These are phyloP conservation scores for Drosophila fungiperda DNA, from an alignment of 2,888 invertebrate species.

Conservation along the genomic window DNA sequence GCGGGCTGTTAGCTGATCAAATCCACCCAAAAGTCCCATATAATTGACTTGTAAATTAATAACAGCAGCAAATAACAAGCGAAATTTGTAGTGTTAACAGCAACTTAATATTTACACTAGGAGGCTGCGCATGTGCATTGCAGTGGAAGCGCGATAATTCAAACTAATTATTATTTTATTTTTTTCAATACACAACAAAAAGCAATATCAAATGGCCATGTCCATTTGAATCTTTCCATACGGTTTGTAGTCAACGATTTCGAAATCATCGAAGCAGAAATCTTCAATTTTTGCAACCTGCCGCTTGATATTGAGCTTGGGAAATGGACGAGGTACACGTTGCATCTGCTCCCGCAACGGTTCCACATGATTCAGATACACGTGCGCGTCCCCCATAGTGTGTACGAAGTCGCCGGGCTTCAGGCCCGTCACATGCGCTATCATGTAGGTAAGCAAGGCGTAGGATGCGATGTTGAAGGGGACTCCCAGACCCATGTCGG, in stretches of 20 bases:
- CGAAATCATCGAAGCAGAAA: slow-evolving; percentile 94
- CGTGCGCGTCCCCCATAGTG: slow-evolving; percentile 97
- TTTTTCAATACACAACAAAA: not conserved
- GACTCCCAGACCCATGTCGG: slow-evolving; percentile 99
- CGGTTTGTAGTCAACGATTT: slow-evolving; percentile 93
- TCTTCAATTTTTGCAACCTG: slow-evolving; percentile 92
- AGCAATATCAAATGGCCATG: slow-evolving; percentile 86
- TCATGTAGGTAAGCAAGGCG: slow-evolving; percentile 96
- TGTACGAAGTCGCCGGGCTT: slow-evolving; percentile 97
- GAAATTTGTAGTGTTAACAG: not conserved
- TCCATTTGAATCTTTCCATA: slow-evolving; percentile 96
- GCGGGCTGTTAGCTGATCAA: not conserved
- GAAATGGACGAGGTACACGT: slow-evolving; percentile 93
- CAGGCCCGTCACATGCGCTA: slow-evolving; percentile 96
- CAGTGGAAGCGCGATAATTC: too few relatives aligned
- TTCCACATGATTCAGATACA: slow-evolving; percentile 95
- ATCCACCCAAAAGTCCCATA: not conserved
- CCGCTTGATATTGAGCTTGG: slow-evolving; percentile 91
- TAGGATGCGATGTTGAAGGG: slow-evolving; percentile 99
- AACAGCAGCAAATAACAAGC: not conserved
- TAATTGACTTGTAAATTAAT: not conserved
- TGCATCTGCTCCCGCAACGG: slow-evolving; percentile 92
- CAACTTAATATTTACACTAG: too few relatives aligned
- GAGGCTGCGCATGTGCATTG: too few relatives aligned
- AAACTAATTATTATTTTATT: too few relatives aligned